These are phyloP conservation scores for Ceratina australensis DNA, from an alignment of 1,140 invertebrate genomes.

Conservation along the genomic window DNA sequence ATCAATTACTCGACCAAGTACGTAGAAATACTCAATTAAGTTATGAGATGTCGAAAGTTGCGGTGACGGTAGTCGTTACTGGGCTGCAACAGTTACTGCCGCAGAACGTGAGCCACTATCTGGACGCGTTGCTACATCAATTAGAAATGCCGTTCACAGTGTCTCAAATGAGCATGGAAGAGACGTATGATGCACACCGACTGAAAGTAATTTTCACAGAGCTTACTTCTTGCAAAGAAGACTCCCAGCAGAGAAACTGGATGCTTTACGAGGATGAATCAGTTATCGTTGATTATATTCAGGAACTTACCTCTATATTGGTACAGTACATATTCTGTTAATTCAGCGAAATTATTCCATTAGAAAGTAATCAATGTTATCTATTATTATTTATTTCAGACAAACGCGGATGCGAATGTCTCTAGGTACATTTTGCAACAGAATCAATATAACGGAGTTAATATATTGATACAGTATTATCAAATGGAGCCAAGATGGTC, in stretches of 20 bases:
- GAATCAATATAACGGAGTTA: slow-evolving; percentile 88
- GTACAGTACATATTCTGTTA: slow-evolving; percentile 76
- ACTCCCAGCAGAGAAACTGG: slow-evolving; percentile 96
- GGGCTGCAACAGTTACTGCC: slow-evolving; percentile 83
- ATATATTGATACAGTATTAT: slow-evolving; percentile 91
- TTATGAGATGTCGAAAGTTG: slow-evolving; percentile 92
- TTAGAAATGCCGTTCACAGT: slow-evolving; percentile 81
- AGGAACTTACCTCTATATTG: slow-evolving; percentile 92
- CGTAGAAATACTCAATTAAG: slow-evolving; percentile 91
- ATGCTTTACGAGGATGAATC: slow-evolving; percentile 94
- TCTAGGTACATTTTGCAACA: slow-evolving; percentile 88
- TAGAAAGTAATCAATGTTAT: slow-evolving; percentile 14
- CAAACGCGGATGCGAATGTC: slow-evolving; percentile 91
- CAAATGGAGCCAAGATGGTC: slow-evolving; percentile 95
- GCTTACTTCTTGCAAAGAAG: slow-evolving; percentile 92
- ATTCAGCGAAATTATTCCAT: slow-evolving; percentile 3
- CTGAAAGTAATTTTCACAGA: slow-evolving; percentile 90
- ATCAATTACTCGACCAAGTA: slow-evolving; percentile 88
- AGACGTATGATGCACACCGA: slow-evolving; percentile 88
- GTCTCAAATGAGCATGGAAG: slow-evolving; percentile 82
- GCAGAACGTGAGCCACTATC: slow-evolving; percentile 81
- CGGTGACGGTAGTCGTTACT: slow-evolving; percentile 88
- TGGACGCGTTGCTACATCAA: slow-evolving; percentile 80
- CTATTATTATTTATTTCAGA: slow-evolving; percentile 79
- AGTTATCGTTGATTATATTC: slow-evolving; percentile 90